These are phyloP conservation scores for Drosophila mercatorum DNA, from an alignment of 2,888 invertebrate genomes.

Conservation along the genomic window DNA sequence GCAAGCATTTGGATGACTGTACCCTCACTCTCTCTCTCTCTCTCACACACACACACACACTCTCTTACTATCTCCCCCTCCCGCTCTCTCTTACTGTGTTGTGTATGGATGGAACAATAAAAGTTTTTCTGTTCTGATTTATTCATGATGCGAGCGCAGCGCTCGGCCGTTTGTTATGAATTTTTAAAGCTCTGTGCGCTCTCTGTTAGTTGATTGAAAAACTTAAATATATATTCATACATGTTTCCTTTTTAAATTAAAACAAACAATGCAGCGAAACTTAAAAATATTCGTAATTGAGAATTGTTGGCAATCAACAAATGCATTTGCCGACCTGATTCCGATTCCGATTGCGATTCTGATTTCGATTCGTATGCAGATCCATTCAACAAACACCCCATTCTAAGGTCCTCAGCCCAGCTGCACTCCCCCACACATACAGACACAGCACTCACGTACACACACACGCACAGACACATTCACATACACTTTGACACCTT, in stretches of 20 bases:
- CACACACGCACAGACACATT: conserved; percentile 28
- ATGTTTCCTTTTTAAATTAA: conserved; percentile 20
- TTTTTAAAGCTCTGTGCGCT: conserved; percentile 57
- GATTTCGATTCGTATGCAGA: conserved; percentile 8
- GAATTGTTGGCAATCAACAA: conserved; percentile 41
- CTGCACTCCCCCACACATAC: conserved; percentile 15
- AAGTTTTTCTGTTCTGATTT: conserved; percentile 63
- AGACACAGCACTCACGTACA: conserved; percentile 2
- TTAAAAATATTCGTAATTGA: conserved; percentile 22
- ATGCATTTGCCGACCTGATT: conserved; percentile 23
- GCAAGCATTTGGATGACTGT: conserved; percentile 71
- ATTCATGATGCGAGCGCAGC: conserved; percentile 55
- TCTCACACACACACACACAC: background rate
- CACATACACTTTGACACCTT: conserved; percentile 44
- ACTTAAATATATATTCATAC: conserved; percentile 23
- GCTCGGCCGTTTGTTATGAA: conserved; percentile 52
- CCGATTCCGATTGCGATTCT: conserved; percentile 6
- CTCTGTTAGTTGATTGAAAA: conserved; percentile 57
- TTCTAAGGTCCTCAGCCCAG: conserved; percentile 1
- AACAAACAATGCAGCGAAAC: conserved; percentile 29
- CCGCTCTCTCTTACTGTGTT: conserved; percentile 7
- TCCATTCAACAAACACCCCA: conserved; percentile 4
- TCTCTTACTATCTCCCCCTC: background rate
- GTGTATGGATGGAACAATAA: conserved; percentile 69
- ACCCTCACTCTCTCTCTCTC: conserved; percentile 16